Base-by-base conservation (phyloP, 2,797 vertebrate species). In the Dromococcyx pavoninus region DNA sequence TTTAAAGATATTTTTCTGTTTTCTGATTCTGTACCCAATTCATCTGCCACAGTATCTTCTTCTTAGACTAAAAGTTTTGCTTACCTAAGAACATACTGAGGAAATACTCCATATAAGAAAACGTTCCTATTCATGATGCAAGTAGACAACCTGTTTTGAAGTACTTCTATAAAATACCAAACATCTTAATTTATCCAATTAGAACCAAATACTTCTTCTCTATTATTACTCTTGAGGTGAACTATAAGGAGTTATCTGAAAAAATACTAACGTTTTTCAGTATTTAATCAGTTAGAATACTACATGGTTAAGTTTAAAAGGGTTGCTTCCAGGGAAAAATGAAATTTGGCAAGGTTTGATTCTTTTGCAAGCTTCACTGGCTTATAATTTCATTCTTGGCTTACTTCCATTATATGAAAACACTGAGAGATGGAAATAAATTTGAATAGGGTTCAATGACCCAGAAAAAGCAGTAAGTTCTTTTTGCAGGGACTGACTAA, bases 361-460 rank as follows among this genome's bases (percentile, higher is more conserved):
- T 37, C 65, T 67, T 83, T 71, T 77, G 69, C 72, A 92, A 86
- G 46, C 27, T 80, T 46, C 46, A 72, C 69, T 89, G 41, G 27
- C 30, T 88, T 86, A 13, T 46, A 92, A 67, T 94, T 89, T 89
- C 82, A 58, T 12, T 81, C 79, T 75, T 93, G 91, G 91, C 83
- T 89, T 77, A 85, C 11, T 80, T 80, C 13, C 0, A 0, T 58
- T 71, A 51, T 57, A 89, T 1, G 53, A 78, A 95, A 93, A 93
- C 16, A 92, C 24, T 77, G 91, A 91, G 67, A 93, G 46, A 89
- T 86, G 72, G 87, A 94, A 93, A 89, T 69, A 89, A 86, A 89
- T 71, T 57, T 83, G 33, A 8, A 9, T 32, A 80, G 41, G 54
- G 87, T 86, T 95, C 88, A 92, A 43, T 30, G 82, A 88, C 76